Percentiles rank a stretch among this genome's conserved stretches.
phyloP scores from a whole-genome alignment of 2,888 invertebrate genomes.

The Plagodis dolabraria region DNA sequence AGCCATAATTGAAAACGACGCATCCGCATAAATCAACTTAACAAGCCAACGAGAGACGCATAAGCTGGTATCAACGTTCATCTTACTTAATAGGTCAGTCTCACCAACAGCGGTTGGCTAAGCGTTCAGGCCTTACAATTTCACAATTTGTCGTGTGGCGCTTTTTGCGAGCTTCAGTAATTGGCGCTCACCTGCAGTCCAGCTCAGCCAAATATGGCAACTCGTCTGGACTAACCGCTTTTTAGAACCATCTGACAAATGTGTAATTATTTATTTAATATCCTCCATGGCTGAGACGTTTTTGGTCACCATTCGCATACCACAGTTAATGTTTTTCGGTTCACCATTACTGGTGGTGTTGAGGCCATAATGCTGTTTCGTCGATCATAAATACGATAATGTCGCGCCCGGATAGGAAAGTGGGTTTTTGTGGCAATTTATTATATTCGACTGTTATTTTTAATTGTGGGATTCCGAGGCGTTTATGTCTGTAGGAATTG shows the following conservation, averaged over 20 bases:
- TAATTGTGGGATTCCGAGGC: conserved; percentile 51
- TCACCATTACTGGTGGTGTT: conserved; percentile 56
- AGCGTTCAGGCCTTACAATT: conserved; percentile 65
- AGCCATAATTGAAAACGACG: conserved; percentile 19
- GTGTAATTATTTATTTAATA: conserved; percentile 85
- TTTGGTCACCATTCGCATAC: conserved; percentile 81
- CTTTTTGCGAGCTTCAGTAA: conserved; percentile 77
- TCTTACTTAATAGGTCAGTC: conserved; percentile 32
- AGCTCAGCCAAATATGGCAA: conserved; percentile 74
- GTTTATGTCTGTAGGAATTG: conserved; percentile 22
- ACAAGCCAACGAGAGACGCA: conserved; percentile 25
- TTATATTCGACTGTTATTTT: conserved; percentile 55
- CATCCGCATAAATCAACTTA: conserved; percentile 29
- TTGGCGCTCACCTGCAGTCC: conserved; percentile 79
- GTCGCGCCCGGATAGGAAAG: conserved; percentile 16
- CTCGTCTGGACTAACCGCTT: conserved; percentile 70
- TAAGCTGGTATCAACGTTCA: conserved; percentile 27
- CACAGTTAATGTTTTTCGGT: conserved; percentile 63
- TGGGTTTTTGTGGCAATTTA: conserved; percentile 51
- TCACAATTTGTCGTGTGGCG: conserved; percentile 80
- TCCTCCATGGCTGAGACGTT: conserved; percentile 58
- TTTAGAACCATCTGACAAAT: conserved; percentile 83
- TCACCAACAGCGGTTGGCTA: conserved; percentile 27
- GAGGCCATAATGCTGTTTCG: conserved; percentile 44
- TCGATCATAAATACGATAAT: conserved; percentile 46